phyloP scores from a whole-genome alignment of 2,113 vertebrate genomes.

The Dunckerocampus dactyliophorus region DNA sequence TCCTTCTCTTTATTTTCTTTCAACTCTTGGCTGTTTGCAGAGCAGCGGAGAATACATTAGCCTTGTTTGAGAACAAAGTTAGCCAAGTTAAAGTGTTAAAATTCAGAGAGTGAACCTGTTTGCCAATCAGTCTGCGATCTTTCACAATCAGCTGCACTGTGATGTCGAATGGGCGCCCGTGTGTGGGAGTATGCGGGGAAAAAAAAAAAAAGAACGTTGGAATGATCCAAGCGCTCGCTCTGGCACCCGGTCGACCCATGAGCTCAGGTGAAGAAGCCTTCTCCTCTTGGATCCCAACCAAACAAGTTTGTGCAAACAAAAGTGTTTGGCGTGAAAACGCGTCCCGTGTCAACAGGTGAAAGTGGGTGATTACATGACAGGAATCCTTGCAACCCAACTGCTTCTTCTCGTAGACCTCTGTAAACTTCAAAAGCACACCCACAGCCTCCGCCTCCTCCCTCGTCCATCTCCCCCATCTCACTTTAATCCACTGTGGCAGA shows the following conservation, averaged over 20 bases:
- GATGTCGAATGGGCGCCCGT: conserved; percentile 16
- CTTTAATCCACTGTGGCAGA: conserved; percentile 95
- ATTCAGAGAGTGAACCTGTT: conserved; percentile 36
- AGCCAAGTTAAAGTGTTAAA: conserved; percentile 37
- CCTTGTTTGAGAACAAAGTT: conserved; percentile 24
- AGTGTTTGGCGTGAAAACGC: conserved; percentile 12
- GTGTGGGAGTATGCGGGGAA: conserved; percentile 48
- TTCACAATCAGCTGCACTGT: conserved; percentile 18
- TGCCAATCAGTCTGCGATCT: conserved; percentile 48
- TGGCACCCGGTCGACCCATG: conserved; percentile 26
- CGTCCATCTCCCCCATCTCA: conserved; percentile 76
- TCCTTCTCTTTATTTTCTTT: too few relatives aligned
- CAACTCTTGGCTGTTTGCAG: conserved; percentile 3
- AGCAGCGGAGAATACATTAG: conserved; percentile 8
- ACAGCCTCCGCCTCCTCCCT: conserved; percentile 67
- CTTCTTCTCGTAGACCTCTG: conserved; percentile 85
- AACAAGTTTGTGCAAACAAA: conserved; percentile 8
- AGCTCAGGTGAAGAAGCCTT: conserved; percentile 48
- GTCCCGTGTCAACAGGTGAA: conserved; percentile 85
- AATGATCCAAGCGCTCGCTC: conserved; percentile 24
- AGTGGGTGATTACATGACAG: conserved; percentile 76
- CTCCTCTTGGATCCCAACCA: conserved; percentile 40
- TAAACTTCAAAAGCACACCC: conserved; percentile 90
- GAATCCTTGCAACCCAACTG: conserved; percentile 88
- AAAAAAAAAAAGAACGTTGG: conserved; percentile 12